Conservation (phyloP, 1,140 invertebrate species). For the Drosophila orosa region DNA sequence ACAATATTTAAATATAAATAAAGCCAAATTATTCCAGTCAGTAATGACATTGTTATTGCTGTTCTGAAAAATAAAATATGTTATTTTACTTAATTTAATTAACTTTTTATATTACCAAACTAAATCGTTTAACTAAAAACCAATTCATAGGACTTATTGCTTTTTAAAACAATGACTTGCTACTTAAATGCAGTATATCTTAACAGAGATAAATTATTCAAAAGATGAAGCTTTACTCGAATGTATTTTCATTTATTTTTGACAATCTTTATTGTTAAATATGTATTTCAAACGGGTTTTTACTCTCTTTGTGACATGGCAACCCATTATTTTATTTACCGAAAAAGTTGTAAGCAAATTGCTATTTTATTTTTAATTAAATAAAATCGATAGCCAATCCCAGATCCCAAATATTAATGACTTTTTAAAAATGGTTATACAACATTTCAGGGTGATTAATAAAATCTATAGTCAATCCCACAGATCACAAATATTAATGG, state of each 20-base stretch:
- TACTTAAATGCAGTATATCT: background rate
- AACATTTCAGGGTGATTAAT: background rate
- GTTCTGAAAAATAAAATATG: too few relatives aligned
- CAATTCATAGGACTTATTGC: too few relatives aligned
- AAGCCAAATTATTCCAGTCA: too few relatives aligned
- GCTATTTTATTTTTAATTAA: background rate
- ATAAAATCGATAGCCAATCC: background rate
- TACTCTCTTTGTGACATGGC: background rate
- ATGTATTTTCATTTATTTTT: background rate
- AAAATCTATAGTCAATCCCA: too few relatives aligned
- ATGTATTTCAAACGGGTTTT: background rate
- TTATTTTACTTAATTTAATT: too few relatives aligned
- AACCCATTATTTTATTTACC: background rate
- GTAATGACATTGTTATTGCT: too few relatives aligned
- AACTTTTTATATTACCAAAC: too few relatives aligned
- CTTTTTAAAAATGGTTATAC: background rate
- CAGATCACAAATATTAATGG: too few relatives aligned
- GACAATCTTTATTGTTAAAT: background rate
- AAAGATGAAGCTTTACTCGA: background rate
- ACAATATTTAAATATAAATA: too few relatives aligned
- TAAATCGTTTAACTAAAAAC: background rate
- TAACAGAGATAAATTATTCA: background rate
- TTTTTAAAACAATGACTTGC: background rate
- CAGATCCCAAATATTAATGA: background rate
- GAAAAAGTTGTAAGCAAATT: background rate